Evolutionary conservation across 2,113 vertebrate genomes (phyloP).

Genomic region (Dasyprocta punctata): DNA sequence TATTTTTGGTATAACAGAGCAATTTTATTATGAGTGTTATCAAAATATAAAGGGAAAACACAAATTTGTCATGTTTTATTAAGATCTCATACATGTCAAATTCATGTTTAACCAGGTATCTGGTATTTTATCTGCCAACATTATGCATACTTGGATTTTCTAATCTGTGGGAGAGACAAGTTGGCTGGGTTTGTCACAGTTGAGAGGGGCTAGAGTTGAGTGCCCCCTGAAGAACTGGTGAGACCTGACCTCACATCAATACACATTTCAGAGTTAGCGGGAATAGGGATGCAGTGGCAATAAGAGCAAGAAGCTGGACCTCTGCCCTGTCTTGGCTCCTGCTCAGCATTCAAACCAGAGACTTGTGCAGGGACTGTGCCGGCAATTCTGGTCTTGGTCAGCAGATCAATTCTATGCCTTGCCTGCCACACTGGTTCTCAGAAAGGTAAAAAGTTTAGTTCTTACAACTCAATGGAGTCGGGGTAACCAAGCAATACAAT

Average conservation of each 20-base stretch:
- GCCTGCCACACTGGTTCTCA: neutral
- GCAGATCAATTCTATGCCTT: neutral
- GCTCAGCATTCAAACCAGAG: neutral
- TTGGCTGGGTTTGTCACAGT: neutral
- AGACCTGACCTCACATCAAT: neutral
- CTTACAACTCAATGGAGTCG: neutral
- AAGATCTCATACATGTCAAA: conserved; percentile 9
- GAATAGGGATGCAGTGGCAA: rapidly evolving
- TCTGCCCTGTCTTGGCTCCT: neutral
- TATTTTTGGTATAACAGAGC: conserved; percentile 25
- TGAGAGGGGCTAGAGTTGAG: neutral
- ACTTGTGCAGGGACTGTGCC: neutral
- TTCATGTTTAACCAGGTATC: neutral
- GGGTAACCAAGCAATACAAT: neutral
- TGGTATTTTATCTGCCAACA: neutral
- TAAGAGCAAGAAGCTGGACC: neutral
- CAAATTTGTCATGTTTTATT: conserved; percentile 45
- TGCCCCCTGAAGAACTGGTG: neutral
- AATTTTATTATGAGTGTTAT: neutral
- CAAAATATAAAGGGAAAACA: neutral
- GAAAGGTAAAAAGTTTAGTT: neutral
- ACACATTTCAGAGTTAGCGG: neutral
- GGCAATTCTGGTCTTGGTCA: neutral
- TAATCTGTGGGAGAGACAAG: neutral
- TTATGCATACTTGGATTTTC: neutral